Base-by-base conservation (phyloP, 2,888 invertebrate species). In the Chalcis sispes region DNA sequence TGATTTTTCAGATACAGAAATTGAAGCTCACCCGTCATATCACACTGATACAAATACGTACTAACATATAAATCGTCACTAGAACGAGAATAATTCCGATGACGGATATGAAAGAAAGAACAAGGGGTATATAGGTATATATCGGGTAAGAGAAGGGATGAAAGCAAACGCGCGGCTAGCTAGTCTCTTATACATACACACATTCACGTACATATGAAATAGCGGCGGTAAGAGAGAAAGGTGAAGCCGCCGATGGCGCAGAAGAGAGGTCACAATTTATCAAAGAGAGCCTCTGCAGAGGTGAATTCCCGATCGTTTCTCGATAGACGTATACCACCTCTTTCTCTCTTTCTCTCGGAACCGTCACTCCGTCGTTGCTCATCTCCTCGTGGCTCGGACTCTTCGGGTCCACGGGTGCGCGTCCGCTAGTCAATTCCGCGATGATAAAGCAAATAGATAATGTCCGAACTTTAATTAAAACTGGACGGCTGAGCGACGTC, bases 361-460 rank as follows among this genome's bases (percentile, higher is more conserved):
- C 79, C 80, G 80, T 81, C 82, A 81, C 48, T 77, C 73, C 67
- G 56, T 5, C 50, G 64, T 18, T 58, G 52, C 70, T 77, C 73
- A 69, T 70, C 67, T 72, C 18, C 70, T 56, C 40, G 52, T 56
- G 27, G 54, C 20, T 20, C 20, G 10, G 5, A 25, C 46, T 72
- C 23, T 77, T 78, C 64, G 27, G 54, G n/a, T 20, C 18, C 70
- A 61, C 42, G 32, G 1, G 75, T 77, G 75, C 76, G 77, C 72
- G 67, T 76, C 72, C 80, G 77, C 81, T 84, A 85, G 85, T 86
- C 86, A 82, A 85, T 83, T 85, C 84, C 80, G 81, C 84, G 86
- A 88, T 87, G 88, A 88, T 88, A 87, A 87, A 88, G 88, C 88
- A 88, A 88, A 88, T 88, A 87, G 88, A 88, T 88, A 88, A 88